Percentiles rank a stretch among this genome's conserved stretches.
Conservation (phyloP, 2,113 vertebrate genomes). For the Podiceps cristatus region DNA sequence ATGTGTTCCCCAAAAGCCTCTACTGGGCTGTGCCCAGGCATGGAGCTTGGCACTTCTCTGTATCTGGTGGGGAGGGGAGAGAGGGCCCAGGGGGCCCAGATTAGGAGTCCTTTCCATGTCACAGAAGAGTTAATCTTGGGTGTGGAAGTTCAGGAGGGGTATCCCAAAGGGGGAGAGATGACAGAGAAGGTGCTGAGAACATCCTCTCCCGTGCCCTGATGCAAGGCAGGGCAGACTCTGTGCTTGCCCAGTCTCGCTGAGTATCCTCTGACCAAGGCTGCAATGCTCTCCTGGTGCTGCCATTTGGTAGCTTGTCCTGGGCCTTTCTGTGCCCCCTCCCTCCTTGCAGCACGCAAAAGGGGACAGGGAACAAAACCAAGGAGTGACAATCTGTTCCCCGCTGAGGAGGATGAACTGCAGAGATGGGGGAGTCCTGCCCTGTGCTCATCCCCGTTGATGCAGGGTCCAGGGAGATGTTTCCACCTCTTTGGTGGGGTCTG, state of each 20-base stretch:
- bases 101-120: neutral
- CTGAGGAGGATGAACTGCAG: neutral
- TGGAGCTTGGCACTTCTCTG: fast-evolving
- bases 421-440: neutral
- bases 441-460: neutral
- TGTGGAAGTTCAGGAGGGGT: neutral
- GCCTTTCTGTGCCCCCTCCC: neutral
- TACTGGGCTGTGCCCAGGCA: neutral
- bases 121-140: neutral
- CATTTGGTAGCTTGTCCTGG: neutral
- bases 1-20: neutral
- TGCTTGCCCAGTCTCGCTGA: neutral
- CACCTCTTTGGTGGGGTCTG: neutral
- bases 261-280: neutral
- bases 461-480: neutral
- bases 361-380: neutral
- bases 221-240: neutral
- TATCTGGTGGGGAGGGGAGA: neutral
- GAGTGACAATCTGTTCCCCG: neutral
- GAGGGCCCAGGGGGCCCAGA: neutral
- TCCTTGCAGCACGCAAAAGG: neutral
- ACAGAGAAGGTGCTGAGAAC: neutral
- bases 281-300: neutral
- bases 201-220: neutral
- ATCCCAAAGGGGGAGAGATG: neutral